A percentile compares a stretch with the other conserved stretches of the same genome.
phyloP scores from a whole-genome alignment of 2,113 vertebrate species.

The Chelonoidis abingdonii region DNA sequence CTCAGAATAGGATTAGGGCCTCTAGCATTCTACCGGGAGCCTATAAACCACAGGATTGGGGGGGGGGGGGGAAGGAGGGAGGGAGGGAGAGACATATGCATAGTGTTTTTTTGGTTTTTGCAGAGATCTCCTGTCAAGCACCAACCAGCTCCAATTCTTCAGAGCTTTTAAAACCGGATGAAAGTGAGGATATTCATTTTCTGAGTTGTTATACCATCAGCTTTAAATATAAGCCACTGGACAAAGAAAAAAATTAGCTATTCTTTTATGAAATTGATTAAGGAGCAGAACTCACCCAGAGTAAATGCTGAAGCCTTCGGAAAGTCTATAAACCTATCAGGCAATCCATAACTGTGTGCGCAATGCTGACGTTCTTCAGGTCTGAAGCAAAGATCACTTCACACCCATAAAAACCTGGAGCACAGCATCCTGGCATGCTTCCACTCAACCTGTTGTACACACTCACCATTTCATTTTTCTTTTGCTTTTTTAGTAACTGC shows the following conservation, averaged over 20 bases:
- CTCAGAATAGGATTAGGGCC: background rate
- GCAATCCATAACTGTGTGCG: background rate
- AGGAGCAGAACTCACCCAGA: background rate
- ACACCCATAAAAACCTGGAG: background rate
- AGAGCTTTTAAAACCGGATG: background rate
- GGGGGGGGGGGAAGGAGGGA: accelerated
- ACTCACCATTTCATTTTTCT: background rate
- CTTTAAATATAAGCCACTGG: background rate
- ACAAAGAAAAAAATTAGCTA: background rate
- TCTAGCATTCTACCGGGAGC: background rate
- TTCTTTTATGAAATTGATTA: background rate
- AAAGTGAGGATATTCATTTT: background rate
- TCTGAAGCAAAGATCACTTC: background rate
- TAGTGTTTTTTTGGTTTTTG: background rate
- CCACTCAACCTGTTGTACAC: background rate
- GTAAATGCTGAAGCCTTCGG: background rate
- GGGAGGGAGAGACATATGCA: background rate
- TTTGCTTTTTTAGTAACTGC: background rate
- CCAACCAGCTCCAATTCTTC: background rate
- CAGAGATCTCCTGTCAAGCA: background rate
- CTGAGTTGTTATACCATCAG: background rate
- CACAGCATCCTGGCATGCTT: background rate
- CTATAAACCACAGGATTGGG: background rate
- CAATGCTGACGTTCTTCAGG: background rate
- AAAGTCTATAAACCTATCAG: background rate